phyloP scores from a whole-genome alignment of 2,113 vertebrate species.

The Ceyx melanurus region DNA sequence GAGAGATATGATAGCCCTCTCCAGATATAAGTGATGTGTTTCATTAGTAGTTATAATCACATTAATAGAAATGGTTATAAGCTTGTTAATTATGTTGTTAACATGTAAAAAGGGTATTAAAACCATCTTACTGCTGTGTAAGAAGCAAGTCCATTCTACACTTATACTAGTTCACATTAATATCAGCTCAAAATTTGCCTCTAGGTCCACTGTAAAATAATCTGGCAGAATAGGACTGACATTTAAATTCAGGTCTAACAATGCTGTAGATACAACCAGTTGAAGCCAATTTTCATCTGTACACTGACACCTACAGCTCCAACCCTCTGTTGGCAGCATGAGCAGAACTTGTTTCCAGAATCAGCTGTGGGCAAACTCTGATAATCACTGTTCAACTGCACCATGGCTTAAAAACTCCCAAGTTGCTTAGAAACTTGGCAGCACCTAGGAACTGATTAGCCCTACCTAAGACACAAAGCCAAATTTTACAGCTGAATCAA shows the following conservation, averaged over 20 bases:
- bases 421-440: neutral
- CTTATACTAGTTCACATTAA: neutral
- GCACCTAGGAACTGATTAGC: neutral
- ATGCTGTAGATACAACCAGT: neutral
- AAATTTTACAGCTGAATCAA: neutral
- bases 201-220: neutral
- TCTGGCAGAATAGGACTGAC: neutral
- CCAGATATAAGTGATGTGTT: neutral
- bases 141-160: neutral
- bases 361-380: neutral
- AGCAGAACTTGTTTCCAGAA: neutral
- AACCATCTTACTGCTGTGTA: neutral
- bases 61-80: neutral
- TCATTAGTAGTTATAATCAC: neutral
- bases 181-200: neutral
- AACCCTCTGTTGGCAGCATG: rapidly evolving
- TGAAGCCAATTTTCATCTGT: neutral
- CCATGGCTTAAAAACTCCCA: neutral
- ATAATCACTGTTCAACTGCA: neutral
- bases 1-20: neutral
- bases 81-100: neutral
- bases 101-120: neutral
- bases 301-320: neutral
- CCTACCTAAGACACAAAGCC: neutral
- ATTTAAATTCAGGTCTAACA: neutral